Base-by-base conservation (phyloP, 1,140 invertebrate species). In the Apis florea region DNA sequence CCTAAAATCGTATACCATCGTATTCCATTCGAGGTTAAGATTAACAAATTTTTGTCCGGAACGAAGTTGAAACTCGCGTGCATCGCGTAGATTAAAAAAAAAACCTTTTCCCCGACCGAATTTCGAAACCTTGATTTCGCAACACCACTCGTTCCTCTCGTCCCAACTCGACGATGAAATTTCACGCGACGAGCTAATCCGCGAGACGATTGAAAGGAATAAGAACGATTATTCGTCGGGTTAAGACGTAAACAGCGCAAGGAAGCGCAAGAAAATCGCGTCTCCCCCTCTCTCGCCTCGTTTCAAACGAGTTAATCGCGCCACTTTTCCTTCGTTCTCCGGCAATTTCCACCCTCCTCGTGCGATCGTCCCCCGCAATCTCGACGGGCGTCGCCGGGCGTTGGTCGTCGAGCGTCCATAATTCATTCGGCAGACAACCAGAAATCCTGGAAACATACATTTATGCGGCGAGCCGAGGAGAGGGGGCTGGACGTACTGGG, bases 401-500 rank as follows among this genome's bases (percentile, higher is more conserved):
- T 81, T 75, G 81, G 76, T 82, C 78, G 88, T 70, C 80, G 83
- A 83, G 80, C 83, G 81, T 88, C 87, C 83, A 88, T 89, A 90
- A 90, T 90, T 90, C 89, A 91, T 87, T 88, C 83, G 83, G 83
- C 81, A 76, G 90, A 88, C 89, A 90, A 89, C 89, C 89, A 91
- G 89, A 90, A 91, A 90, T 90, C 89, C 90, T 90, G 89, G 81
- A 86, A 88, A 89, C 87, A 91, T 91, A 90, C 89, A 91, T 91
- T 90, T 91, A 90, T 90, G 85, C 85, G 82, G 83, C 81, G 83
- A 90, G 70, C 80, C 83, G 85, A 84, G 79, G 72, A 85, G 86
- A 83, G 84, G 85, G 79, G 71, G 26, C 47, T 58, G 61, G 71
- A 13, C 75, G 81, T 51, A 49, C 75, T n/a, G n/a, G n/a, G 81